phyloP scores from a whole-genome alignment of 2,113 vertebrate genomes.

The Carassius auratus region DNA sequence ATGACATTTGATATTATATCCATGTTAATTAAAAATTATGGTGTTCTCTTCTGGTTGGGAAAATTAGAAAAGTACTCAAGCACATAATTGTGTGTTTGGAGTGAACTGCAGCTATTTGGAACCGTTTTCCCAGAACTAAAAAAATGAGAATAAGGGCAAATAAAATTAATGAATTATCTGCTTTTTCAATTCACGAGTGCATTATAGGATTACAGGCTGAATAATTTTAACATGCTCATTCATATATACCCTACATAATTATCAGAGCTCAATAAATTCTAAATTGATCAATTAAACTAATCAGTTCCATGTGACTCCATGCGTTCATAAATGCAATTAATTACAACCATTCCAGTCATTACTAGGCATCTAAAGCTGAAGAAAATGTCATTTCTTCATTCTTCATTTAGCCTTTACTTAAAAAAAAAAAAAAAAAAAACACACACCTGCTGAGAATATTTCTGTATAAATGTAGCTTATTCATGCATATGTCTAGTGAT shows the following conservation, averaged over 20 bases:
- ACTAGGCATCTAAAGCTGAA: not conserved
- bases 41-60: constrained; percentile 3
- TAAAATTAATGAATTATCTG: not conserved
- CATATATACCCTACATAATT: not conserved
- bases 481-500: not conserved
- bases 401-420: not conserved
- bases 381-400: not conserved
- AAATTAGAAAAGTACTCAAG: constrained; percentile 15
- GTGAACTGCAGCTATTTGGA: not conserved
- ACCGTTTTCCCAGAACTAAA: not conserved
- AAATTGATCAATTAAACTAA: no score
- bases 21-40: not conserved
- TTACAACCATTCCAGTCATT: not conserved
- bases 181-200: not conserved
- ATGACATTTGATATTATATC: not conserved
- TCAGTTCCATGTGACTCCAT: not conserved
- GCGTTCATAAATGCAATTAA: not conserved
- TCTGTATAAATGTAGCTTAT: not conserved
- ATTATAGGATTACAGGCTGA: not conserved
- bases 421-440: not conserved
- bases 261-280: not conserved
- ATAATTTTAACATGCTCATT: not conserved
- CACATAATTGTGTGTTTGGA: not conserved
- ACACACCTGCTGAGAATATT: not conserved
- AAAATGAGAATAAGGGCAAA: not conserved